phyloP scores from a whole-genome alignment of 2,113 vertebrate genomes.

The Gallinago undulata region DNA sequence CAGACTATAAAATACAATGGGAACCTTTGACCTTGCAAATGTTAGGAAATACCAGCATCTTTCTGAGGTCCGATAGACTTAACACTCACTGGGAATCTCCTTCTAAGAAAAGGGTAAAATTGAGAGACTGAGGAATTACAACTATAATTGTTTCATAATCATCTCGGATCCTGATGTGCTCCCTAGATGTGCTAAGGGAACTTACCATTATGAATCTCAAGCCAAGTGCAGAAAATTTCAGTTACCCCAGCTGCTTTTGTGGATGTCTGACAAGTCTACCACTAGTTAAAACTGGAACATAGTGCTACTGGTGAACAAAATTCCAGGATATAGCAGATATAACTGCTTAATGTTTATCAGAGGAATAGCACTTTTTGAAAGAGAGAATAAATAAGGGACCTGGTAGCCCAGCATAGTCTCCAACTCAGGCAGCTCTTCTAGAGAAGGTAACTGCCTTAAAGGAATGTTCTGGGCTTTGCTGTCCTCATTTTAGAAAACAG shows the following conservation, averaged over 20 bases:
- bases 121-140: neutral
- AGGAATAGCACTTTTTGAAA: neutral
- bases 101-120: neutral
- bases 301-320: neutral
- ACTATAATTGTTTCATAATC: neutral
- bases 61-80: neutral
- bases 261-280: neutral
- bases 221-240: neutral
- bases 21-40: neutral
- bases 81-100: neutral
- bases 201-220: neutral
- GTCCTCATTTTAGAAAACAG: neutral
- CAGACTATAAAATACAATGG: neutral
- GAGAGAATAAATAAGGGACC: neutral
- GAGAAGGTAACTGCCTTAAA: neutral
- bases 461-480: neutral
- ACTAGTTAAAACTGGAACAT: accelerated
- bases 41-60: neutral
- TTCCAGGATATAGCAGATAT: neutral
- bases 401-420: neutral
- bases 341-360: neutral
- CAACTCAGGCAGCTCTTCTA: neutral
- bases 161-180: neutral
- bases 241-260: neutral
- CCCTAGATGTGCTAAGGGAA: neutral